Evolutionary conservation across 2,888 invertebrate genomes (phyloP), one percentile per base, ranked within the genome.

Genomic region (Melanotus villosus): DNA sequence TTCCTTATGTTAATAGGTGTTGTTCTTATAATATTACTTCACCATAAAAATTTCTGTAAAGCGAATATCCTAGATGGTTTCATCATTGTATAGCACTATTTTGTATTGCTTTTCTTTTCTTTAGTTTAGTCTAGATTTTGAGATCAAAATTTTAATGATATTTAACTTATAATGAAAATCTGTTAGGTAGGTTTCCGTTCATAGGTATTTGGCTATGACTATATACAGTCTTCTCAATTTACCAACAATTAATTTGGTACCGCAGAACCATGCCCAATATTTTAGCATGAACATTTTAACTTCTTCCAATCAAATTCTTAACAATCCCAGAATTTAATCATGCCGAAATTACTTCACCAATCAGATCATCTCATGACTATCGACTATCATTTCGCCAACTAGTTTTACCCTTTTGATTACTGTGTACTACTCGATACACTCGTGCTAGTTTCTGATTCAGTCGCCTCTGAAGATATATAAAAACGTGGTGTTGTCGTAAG

Each of bases 401-500:
- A n/a, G n/a, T 30, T 9, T 32, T 18, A 19, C 1, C 21, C 7
- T 16, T 36, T 5, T 10, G 32, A 30, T 18, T 52, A 52, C n/a
- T 52, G 52, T 1, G 52, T 32, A 54, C 70, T 73, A 21, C 47
- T 60, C 6, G 74, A 63, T 26, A 68, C 67, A 36, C 72, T 73
- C 14, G 71, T 72, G 36, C 71, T 71, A 36, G 67, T 71, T 34
- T 70, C 71, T 10, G 72, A 72, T 47, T 73, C 74, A 10, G 73
- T 72, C 18, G 52, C 38, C 38, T 74, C 72, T 16, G 76, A 71
- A 59, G 76, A 75, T 38, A 75, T 73, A 41, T 68, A 73, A 47
- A 68, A 73, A 41, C 73, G 64, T 21, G 73, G 72, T 9, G 72
- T 63, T 12, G 65, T 30, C 10, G 67, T 19, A 10, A 68, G 56